phyloP scores from a whole-genome alignment of 2,888 invertebrate species.

The Mesorhabditis sp. region DNA sequence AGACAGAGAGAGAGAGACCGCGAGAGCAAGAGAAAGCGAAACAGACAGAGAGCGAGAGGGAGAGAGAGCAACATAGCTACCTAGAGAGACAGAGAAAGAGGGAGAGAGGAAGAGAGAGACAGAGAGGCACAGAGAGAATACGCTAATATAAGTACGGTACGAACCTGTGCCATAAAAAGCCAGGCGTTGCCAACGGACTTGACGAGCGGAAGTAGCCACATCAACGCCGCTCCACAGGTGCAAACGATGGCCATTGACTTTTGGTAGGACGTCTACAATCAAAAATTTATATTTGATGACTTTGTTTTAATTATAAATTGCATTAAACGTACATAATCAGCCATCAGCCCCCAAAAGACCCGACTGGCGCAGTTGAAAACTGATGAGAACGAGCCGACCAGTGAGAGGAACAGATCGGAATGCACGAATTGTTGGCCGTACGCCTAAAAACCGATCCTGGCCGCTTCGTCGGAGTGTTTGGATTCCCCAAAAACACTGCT shows the following conservation, averaged over 20 bases:
- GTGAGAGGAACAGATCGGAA: constrained; percentile 52
- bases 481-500: neutral
- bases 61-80: neutral
- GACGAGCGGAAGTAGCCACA: constrained; percentile 42
- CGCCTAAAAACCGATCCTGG: constrained; percentile 23
- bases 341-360: constrained; percentile 48
- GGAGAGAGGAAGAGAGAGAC: neutral
- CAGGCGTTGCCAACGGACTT: constrained; percentile 27
- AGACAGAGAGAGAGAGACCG: too few species aligned
- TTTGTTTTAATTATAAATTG: neutral
- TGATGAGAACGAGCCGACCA: constrained; percentile 50
- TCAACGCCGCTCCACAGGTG: constrained; percentile 40
- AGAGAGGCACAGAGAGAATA: neutral
- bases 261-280: constrained; percentile 46
- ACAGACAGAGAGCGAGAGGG: too few species aligned
- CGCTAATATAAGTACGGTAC: neutral
- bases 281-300: neutral
- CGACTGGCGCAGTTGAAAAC: constrained; percentile 50
- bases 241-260: constrained; percentile 50
- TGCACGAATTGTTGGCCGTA: constrained; percentile 52
- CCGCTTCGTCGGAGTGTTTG: neutral
- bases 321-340: constrained; percentile 38
- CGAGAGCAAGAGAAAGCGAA: too few species aligned
- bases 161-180: constrained; percentile 30
- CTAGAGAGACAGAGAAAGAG: neutral